phyloP scores from a whole-genome alignment of 2,797 vertebrate genomes.

The Macropus fuliginosus region DNA sequence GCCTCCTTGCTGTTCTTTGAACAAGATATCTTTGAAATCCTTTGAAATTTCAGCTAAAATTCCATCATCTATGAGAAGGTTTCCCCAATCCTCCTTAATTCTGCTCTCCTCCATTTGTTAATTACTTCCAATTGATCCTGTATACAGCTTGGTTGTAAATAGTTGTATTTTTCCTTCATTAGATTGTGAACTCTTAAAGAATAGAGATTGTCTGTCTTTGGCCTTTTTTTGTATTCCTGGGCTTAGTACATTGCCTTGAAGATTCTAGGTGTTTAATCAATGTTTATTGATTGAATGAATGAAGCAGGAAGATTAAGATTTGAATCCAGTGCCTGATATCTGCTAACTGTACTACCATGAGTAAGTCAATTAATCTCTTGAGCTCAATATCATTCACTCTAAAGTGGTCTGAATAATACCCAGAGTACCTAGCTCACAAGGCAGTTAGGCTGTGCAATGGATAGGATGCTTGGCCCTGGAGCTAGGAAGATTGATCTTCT shows the following conservation, averaged over 20 bases:
- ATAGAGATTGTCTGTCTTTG: background rate
- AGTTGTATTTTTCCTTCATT: background rate
- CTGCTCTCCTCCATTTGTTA: background rate
- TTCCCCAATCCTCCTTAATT: background rate
- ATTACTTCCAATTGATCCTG: background rate
- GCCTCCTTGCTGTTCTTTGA: background rate
- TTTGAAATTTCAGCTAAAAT: background rate
- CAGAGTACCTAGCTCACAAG: background rate
- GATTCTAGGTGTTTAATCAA: background rate
- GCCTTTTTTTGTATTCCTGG: background rate
- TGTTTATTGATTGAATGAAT: background rate
- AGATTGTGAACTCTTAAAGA: background rate
- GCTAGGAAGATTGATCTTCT: background rate
- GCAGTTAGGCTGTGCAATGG: fast-evolving
- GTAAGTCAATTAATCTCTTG: background rate
- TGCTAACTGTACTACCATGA: background rate
- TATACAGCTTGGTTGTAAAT: background rate
- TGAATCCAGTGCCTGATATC: background rate
- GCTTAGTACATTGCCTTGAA: background rate
- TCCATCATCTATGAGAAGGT: background rate
- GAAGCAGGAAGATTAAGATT: background rate
- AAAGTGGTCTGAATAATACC: background rate
- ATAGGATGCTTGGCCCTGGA: background rate
- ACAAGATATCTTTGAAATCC: background rate
- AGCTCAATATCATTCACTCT: background rate